These are phyloP conservation scores for Torymus aiolomorphi DNA, from an alignment of 2,888 invertebrate species.

Conservation along the genomic window DNA sequence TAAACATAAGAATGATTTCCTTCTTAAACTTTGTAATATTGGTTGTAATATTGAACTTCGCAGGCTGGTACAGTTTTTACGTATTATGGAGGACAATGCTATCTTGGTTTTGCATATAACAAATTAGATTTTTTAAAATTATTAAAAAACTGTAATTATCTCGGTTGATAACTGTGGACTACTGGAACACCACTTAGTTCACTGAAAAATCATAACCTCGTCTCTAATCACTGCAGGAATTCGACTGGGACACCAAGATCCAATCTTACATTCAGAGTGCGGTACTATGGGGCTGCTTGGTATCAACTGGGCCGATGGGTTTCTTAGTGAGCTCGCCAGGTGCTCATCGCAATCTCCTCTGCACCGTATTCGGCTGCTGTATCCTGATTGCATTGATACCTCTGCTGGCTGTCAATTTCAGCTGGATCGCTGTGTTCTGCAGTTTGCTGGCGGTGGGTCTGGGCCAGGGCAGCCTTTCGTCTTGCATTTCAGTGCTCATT, in stretches of 20 bases:
- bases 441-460: conserved; percentile 86
- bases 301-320: background rate
- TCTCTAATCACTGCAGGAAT: background rate
- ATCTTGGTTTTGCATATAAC: no score
- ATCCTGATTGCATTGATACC: conserved; percentile 76
- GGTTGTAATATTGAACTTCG: no score
- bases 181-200: no score
- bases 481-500: conserved; percentile 83
- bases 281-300: background rate
- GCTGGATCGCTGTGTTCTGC: conserved; percentile 80
- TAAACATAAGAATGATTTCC: no score
- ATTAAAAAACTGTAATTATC: no score
- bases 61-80: no score
- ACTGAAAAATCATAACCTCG: no score
- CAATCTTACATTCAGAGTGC: background rate
- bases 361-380: conserved; percentile 64
- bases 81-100: no score
- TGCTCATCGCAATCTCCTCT: background rate
- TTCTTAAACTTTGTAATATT: no score
- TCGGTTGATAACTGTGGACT: no score
- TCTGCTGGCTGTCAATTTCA: conserved; percentile 77
- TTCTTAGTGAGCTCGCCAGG: background rate
- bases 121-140: no score
- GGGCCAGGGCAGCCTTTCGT: conserved; percentile 84
- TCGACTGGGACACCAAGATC: background rate